Base-by-base conservation (phyloP, 2,797 vertebrate genomes). In the Centropyge bicolor region DNA sequence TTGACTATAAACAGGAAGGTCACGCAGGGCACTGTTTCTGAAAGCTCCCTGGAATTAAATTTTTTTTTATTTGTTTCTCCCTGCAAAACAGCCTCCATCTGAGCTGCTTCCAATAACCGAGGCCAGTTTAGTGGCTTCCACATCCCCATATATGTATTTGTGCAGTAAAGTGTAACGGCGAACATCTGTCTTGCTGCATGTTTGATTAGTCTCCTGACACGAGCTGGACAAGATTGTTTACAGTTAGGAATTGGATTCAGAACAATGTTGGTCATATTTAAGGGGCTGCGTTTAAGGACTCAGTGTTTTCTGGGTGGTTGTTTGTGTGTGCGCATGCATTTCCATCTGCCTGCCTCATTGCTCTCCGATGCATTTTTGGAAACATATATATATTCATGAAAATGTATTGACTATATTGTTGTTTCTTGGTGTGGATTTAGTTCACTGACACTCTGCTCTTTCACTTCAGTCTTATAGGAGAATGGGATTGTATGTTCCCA, bases 171-270 rank as follows among this genome's bases (percentile, higher is more conserved):
- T 89, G 85, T 69, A 84, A 86, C 85, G 11, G 68, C 70, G 74
- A 85, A 76, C 89, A 91, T 91, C 86, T 86, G 83, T 89, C 88
- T 91, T 70, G 48, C 80, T 79, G 70, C 74, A 41, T 66, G 60
- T 93, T 88, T 89, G 88, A 87, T 91, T 91, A 73, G 82, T 84
- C 76, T 88, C 83, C 71, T 71, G 86, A 90, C 85, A 74, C 6
- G 1, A 68, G 65, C 71, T 48, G 48, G 70, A 57, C 57, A 43
- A 36, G 56, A 62, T 60, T 71, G 76, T 87, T 83, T 87, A 72
- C 76, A 61, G 73, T 55, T 3, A 38, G 68, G 55, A 73, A 76
- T 36, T 77, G 1, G 10, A 83, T 85, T 82, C 71, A 40, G 31
- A 76, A 27, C 35, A 46, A 74, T 65, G 48, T 59, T 14, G 70